These are phyloP conservation scores for Drosophila subquinaria DNA, from an alignment of 2,888 invertebrate species.

Conservation along the genomic window DNA sequence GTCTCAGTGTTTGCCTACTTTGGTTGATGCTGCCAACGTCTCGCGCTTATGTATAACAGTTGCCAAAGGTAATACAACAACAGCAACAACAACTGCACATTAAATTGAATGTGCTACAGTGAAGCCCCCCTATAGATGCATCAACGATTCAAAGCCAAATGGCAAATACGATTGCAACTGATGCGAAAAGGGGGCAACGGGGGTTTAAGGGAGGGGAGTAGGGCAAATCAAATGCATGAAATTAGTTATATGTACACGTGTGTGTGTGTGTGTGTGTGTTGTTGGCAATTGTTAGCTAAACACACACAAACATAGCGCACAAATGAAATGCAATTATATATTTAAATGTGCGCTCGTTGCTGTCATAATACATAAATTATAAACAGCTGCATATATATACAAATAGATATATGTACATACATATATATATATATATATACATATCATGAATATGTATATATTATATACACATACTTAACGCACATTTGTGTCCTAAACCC, in stretches of 20 bases:
- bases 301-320: slow-evolving; percentile 1
- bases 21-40: slow-evolving; percentile 7
- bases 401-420: too few relatives aligned
- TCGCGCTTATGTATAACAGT: slow-evolving; percentile 50
- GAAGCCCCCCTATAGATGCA: not conserved
- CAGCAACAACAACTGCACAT: not conserved
- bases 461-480: slow-evolving; percentile 1
- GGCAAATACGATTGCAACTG: not conserved
- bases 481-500: slow-evolving; percentile 22
- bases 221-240: not conserved
- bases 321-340: slow-evolving; percentile 54
- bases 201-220: too few relatives aligned
- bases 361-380: slow-evolving; percentile 39
- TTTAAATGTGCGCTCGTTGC: slow-evolving; percentile 22
- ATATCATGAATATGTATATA: not conserved
- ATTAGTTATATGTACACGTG: not conserved
- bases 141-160: not conserved
- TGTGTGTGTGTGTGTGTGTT: not conserved
- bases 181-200: too few relatives aligned
- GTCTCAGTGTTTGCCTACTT: slow-evolving; percentile 17
- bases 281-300: slow-evolving; percentile 7
- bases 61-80: slow-evolving; percentile 18
- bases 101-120: slow-evolving; percentile 11
- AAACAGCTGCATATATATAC: slow-evolving; percentile 14
- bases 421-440: not conserved